phyloP scores from a whole-genome alignment of 2,888 invertebrate genomes.

The Nymphalis polychloros region DNA sequence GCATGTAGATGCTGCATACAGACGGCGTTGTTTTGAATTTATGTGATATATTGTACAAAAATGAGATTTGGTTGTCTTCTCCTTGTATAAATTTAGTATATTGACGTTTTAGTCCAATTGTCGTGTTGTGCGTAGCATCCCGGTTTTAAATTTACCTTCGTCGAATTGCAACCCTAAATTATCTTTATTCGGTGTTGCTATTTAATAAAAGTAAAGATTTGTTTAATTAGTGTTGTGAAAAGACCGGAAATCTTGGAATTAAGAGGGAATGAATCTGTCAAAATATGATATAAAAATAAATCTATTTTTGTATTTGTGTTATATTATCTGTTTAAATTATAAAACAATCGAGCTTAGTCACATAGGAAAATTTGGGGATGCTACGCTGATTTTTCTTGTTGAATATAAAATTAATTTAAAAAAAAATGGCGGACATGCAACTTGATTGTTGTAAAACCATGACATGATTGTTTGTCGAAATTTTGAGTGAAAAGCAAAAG shows the following conservation, averaged over 20 bases:
- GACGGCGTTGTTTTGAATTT: conserved; percentile 58
- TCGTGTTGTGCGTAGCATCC: conserved; percentile 47
- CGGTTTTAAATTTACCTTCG: conserved; percentile 4
- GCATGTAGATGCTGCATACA: conserved; percentile 49
- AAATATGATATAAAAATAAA: conserved; percentile 10
- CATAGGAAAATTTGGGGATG: conserved; percentile 24
- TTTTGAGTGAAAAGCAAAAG: conserved; percentile 29
- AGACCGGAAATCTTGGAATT: conserved; percentile 8
- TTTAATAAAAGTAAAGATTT: conserved; percentile 8
- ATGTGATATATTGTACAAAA: conserved; percentile 79
- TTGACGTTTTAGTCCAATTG: conserved; percentile 64
- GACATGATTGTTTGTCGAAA: conserved; percentile 42
- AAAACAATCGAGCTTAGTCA: conserved; percentile 30
- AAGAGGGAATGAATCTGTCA: conserved; percentile 9
- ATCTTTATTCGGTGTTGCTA: conserved; percentile 20
- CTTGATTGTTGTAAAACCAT: conserved; percentile 42
- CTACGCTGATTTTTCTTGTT: conserved; percentile 41
- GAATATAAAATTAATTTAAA: conserved; percentile 30
- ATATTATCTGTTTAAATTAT: conserved; percentile 22
- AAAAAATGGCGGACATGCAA: conserved; percentile 38
- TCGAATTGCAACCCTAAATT: conserved; percentile 15
- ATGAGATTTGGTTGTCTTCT: conserved; percentile 73
- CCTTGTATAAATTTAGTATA: conserved; percentile 59
- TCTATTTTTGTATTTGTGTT: conserved; percentile 10
- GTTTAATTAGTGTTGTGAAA: conserved; percentile 3